phyloP scores from a whole-genome alignment of 2,888 invertebrate species.

The Rotaria socialis region DNA sequence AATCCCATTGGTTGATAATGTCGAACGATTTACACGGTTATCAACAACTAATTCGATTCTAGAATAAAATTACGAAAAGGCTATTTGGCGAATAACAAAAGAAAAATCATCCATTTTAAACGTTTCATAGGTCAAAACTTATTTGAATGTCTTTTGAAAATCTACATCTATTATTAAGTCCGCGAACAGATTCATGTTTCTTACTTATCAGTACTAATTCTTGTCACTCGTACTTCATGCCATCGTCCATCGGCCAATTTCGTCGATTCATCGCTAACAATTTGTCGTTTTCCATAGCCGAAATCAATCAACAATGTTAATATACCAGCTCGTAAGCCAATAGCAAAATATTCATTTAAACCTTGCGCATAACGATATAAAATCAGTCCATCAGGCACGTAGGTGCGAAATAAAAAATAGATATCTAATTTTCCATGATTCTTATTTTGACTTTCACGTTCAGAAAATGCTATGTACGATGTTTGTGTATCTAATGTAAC shows the following conservation, averaged over 20 bases:
- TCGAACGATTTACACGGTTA: slow-evolving; percentile 21
- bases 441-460: slow-evolving; percentile 25
- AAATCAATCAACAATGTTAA: slow-evolving; percentile 14
- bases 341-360: slow-evolving; percentile 37
- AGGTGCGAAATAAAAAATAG: slow-evolving; percentile 27
- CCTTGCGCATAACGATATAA: slow-evolving; percentile 32
- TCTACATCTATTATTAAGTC: no score
- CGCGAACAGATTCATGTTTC: background rate
- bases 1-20: slow-evolving; percentile 11
- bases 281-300: slow-evolving; percentile 23
- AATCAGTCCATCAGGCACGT: slow-evolving; percentile 14
- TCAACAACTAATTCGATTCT: slow-evolving; percentile 36
- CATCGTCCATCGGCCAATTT: slow-evolving; percentile 30
- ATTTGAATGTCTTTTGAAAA: no score
- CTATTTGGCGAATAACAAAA: no score
- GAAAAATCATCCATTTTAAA: no score
- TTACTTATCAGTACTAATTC: slow-evolving; percentile 21
- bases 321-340: slow-evolving; percentile 18
- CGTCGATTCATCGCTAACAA: slow-evolving; percentile 13
- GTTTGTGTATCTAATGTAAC: slow-evolving; percentile 1
- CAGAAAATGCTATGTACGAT: background rate
- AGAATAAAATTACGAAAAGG: background rate
- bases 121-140: no score
- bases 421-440: slow-evolving; percentile 3
- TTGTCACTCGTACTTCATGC: slow-evolving; percentile 33